Evolutionary conservation across 1,140 invertebrate genomes (phyloP), one percentile per base, ranked within the genome.

Genomic region (Parasteatoda tepidariorum): DNA sequence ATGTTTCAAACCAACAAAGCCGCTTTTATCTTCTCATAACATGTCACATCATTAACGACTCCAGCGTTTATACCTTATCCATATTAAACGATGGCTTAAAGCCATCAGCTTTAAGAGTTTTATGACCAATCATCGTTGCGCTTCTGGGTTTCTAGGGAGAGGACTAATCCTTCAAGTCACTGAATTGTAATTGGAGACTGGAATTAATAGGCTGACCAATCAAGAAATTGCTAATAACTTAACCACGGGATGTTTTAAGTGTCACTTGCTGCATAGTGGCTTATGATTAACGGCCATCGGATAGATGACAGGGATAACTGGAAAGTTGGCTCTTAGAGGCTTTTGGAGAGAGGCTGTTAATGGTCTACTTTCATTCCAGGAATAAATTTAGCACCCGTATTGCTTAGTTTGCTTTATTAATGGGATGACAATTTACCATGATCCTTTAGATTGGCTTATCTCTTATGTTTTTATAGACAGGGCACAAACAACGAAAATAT

Each of bases 201-300:
- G 59, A 76, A 76, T 76, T 62, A 76, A 76, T 76, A 48, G 73
- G 34, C 22, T n/a, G 26, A 38, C 73, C 73, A 76, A 76, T 76
- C 73, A 76, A 76, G 73, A 76, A 76, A 64, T 76, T 41, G 73
- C 73, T 76, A 76, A 76, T 76, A 76, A 76, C 73, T 76, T 76
- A 76, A 76, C 73, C 73, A 64, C 34, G 57, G 34, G 73, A 76
- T 76, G 59, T 64, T 76, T n/a, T 64, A 76, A 64, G 73, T 76
- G 73, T 76, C 73, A 64, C 71, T 31, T 13, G 24, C 33, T 26
- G 62, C 33, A 64, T 76, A 48, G 33, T 64, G 38, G 18, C 22
- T 26, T 24, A 38, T 76, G 61, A 76, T 76, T 76, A 76, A 76
- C 68, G 48, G 68, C 24, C 48, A 30, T 71, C 68, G 13, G 22